These are phyloP conservation scores for Lanius collurio DNA, from an alignment of 2,113 vertebrate species.

Conservation along the genomic window DNA sequence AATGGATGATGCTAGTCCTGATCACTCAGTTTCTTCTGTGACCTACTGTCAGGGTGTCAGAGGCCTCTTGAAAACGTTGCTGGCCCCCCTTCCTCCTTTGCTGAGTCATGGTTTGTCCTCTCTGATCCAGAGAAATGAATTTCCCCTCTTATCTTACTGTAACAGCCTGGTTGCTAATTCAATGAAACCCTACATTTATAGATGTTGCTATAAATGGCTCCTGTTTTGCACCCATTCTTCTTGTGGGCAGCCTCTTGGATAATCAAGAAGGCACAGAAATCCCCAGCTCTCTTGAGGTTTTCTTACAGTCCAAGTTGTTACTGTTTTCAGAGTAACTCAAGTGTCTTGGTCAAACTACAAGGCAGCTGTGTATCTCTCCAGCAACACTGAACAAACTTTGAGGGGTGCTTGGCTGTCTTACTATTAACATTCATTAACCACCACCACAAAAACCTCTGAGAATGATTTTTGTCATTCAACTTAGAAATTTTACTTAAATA, in stretches of 20 bases:
- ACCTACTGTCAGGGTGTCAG: not conserved
- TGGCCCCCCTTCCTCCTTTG: conserved; percentile 22
- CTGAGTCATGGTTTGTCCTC: conserved; percentile 31
- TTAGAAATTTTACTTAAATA: not conserved
- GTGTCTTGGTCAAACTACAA: not conserved
- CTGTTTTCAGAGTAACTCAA: not conserved
- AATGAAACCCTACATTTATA: conserved; percentile 21
- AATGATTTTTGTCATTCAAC: not conserved
- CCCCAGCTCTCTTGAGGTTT: not conserved
- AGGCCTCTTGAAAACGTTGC: not conserved
- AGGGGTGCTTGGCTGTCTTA: not conserved
- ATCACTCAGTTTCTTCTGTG: not conserved
- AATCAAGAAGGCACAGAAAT: conserved; percentile 49
- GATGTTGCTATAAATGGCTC: conserved; percentile 48
- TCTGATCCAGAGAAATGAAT: conserved; percentile 14
- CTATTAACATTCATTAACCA: not conserved
- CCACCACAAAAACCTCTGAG: not conserved
- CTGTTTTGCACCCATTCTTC: conserved; percentile 9
- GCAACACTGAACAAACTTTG: not conserved
- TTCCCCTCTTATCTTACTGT: conserved; percentile 42
- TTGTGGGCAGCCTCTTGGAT: conserved; percentile 42
- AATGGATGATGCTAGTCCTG: not conserved
- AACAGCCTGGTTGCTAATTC: conserved; percentile 49
- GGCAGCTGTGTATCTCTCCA: not conserved
- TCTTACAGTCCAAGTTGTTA: not conserved